Percentiles rank a stretch among this genome's conserved stretches.
These are phyloP conservation scores for Tribolium madens DNA, from an alignment of 1,140 invertebrate species.

Conservation along the genomic window DNA sequence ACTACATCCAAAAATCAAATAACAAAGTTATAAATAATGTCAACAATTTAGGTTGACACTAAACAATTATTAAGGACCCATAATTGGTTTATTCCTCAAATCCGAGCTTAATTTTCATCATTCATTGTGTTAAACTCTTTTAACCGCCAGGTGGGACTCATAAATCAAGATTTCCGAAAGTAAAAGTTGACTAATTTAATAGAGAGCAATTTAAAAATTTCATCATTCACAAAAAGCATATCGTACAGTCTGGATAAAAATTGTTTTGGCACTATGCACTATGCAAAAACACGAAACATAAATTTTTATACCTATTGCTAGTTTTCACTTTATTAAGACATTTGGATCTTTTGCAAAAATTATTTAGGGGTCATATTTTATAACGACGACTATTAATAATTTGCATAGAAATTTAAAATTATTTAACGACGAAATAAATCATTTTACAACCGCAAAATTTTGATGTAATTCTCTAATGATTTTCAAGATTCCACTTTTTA, in stretches of 20 bases:
- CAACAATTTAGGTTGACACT: no score
- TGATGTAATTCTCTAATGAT: no score
- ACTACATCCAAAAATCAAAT: no score
- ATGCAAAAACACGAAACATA: background rate
- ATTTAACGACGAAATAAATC: constrained; percentile 31
- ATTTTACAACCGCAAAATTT: background rate
- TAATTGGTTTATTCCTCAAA: background rate
- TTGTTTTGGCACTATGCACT: background rate
- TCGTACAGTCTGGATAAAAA: background rate
- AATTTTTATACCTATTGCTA: background rate
- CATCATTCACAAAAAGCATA: background rate
- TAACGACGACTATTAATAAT: constrained; percentile 12
- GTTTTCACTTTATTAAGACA: constrained; percentile 28
- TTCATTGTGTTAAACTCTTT: constrained; percentile 10
- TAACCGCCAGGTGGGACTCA: constrained; percentile 4
- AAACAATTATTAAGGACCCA: no score
- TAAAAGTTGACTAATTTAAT: background rate
- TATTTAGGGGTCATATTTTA: background rate
- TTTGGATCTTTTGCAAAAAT: background rate
- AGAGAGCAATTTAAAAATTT: background rate
- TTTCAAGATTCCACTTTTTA: constrained; percentile 5
- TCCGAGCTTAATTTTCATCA: constrained; percentile 6
- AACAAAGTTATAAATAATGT: no score
- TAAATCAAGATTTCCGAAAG: constrained; percentile 1
- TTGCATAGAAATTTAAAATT: constrained; percentile 9